Evolutionary conservation across 2,888 invertebrate genomes (phyloP), one percentile per base, ranked within the genome.

Genomic region (Tetragonula carbonaria): DNA sequence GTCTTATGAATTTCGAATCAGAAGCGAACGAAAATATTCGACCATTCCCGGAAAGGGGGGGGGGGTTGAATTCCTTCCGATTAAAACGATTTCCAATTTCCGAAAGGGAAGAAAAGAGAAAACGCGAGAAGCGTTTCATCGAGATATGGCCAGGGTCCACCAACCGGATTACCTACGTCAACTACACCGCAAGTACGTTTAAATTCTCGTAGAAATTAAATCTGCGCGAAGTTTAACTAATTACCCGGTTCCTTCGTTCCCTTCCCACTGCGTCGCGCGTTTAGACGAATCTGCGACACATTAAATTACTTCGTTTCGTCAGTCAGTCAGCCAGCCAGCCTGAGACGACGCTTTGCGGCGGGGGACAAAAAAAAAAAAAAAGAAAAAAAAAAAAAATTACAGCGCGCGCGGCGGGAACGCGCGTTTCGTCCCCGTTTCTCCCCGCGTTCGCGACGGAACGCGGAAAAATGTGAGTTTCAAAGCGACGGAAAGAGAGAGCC

Each of bases 241-340:
- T 83, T 85, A 79, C 79, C 74, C 83, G 38, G 65, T 68, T 71
- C 57, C 71, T 75, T 72, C 63, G 67, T 62, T 65, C n/a, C 23
- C 28, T 62, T 65, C 21, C 23, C 28, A 6, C 23, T 59, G 2
- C 18, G 33, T 14, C 23, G 50, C 18, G 28, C 28, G 73, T 59
- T 70, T 66, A 57, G 67, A 67, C 57, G 75, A 78, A 76, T 65
- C 67, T 21, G 55, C 45, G 45, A 76, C 51, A 70, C 74, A 53
- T 74, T 73, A 76, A 82, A 84, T 82, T 78, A 72, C 78, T 82
- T 75, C 62, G 78, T 82, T 63, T 70, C 67, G 59, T 21, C 33
- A 33, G 45, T 4, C 23, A 65, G 28, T 2, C 28, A 28, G 28
- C 28, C 28, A 28, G 50, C 23, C 53, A n/a, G 6, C 28, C 67